Evolutionary conservation across 2,113 vertebrate species (phyloP).

Genomic region (Australoheros scitulus): DNA sequence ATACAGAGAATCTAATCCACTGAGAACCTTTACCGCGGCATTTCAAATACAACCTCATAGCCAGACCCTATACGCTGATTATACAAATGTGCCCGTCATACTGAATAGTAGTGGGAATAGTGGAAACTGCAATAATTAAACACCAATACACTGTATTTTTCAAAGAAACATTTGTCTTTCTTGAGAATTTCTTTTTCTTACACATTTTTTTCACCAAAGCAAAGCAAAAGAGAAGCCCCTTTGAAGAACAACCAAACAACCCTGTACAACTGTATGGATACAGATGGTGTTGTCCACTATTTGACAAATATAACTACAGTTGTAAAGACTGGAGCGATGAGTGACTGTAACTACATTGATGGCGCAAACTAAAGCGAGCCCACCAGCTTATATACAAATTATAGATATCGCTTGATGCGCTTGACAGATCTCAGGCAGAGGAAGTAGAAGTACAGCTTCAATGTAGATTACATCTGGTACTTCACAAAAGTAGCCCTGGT

Average conservation of each 20-base stretch:
- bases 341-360: constrained; percentile 50
- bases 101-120: constrained; percentile 3
- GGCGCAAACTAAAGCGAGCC: constrained; percentile 42
- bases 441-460: constrained; percentile 46
- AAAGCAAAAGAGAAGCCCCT: constrained; percentile 46
- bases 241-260: constrained; percentile 38
- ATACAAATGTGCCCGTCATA: constrained; percentile 17
- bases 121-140: constrained; percentile 3
- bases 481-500: constrained; percentile 61
- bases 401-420: constrained; percentile 58
- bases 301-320: constrained; percentile 43
- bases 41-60: background rate
- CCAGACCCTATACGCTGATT: constrained; percentile 20
- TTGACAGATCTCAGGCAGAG: constrained; percentile 54
- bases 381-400: constrained; percentile 49
- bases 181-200: constrained; percentile 8
- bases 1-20: background rate
- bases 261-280: constrained; percentile 23
- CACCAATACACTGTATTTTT: constrained; percentile 1
- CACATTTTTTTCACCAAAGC: constrained; percentile 15
- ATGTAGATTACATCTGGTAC: constrained; percentile 53
- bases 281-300: constrained; percentile 28
- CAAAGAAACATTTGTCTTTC: constrained; percentile 20
- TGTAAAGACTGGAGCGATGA: constrained; percentile 56
- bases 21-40: background rate